These are phyloP conservation scores for Dryocosmus kuriphilus DNA, from an alignment of 2,888 invertebrate genomes.

Conservation along the genomic window DNA sequence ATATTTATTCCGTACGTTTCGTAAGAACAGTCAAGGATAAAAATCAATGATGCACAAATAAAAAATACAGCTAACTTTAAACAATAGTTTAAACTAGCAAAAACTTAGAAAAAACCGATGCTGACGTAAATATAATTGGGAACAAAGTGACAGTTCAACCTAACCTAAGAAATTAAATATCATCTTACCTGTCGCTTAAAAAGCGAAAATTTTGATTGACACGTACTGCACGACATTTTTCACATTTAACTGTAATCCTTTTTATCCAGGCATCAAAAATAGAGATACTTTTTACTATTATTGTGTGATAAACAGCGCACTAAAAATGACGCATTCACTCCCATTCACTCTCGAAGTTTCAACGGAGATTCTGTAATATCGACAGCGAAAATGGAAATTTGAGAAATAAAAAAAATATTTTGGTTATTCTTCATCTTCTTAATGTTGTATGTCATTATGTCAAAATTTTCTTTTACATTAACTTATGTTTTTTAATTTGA, in stretches of 20 bases:
- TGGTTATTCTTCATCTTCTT: background rate
- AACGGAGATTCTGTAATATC: slow-evolving; percentile 14
- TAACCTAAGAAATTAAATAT: slow-evolving; percentile 30
- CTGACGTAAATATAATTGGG: background rate
- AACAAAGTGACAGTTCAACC: slow-evolving; percentile 39
- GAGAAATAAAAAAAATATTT: background rate
- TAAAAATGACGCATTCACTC: background rate
- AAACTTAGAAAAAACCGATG: background rate
- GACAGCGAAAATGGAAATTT: background rate
- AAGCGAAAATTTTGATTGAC: slow-evolving; percentile 84
- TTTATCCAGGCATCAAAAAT: background rate
- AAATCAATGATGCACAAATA: background rate
- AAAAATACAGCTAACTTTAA: background rate
- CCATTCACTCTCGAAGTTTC: background rate
- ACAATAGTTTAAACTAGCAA: background rate
- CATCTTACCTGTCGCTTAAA: slow-evolving; percentile 85
- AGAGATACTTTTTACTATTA: background rate
- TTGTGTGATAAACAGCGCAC: background rate
- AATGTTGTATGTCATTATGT: background rate
- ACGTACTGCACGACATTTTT: slow-evolving; percentile 86
- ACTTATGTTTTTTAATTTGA: background rate
- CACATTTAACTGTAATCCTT: background rate
- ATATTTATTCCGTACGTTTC: no score
- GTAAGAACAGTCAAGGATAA: background rate
- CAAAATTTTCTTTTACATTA: background rate